These are phyloP conservation scores for Siderastrea radians DNA, from an alignment of 92 coral and sea anemone species.

Conservation along the genomic window DNA sequence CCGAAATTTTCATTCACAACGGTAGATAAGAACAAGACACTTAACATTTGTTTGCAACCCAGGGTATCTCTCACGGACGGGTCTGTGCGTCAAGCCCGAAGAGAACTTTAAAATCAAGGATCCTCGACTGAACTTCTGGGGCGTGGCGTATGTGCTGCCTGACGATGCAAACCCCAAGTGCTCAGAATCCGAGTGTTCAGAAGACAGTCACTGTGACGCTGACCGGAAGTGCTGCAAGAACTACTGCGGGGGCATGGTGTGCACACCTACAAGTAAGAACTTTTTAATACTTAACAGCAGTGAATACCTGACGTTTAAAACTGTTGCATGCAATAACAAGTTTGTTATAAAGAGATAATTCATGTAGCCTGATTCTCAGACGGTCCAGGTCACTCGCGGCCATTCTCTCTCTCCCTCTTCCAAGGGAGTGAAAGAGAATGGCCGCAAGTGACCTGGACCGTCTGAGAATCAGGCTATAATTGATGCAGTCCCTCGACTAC, in stretches of 20 bases:
- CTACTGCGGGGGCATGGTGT: conserved; percentile 88
- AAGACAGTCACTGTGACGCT: conserved; percentile 93
- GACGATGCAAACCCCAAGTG: conserved; percentile 77
- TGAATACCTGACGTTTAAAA: no score
- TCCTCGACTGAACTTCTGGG: conserved; percentile 78
- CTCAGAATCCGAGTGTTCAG: conserved; percentile 83
- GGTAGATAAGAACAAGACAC: background rate
- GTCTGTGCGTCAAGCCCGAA: conserved; percentile 84
- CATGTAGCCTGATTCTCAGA: no score
- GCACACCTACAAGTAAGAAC: conserved; percentile 88
- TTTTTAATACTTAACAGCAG: background rate
- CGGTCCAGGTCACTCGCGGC: no score
- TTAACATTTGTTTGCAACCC: background rate
- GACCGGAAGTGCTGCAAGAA: conserved; percentile 93
- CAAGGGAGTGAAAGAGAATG: no score
- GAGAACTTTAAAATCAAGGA: conserved; percentile 70
- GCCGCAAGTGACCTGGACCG: no score
- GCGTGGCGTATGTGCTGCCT: conserved; percentile 67
- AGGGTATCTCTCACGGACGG: conserved; percentile 97
- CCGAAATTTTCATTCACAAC: no score
- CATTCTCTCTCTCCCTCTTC: no score
- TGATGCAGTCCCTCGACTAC: no score
- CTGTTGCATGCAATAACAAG: no score
- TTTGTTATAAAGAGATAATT: no score
- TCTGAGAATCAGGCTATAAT: no score